These are phyloP conservation scores for Scolopax rusticola DNA, from an alignment of 2,797 vertebrate species.

Conservation along the genomic window DNA sequence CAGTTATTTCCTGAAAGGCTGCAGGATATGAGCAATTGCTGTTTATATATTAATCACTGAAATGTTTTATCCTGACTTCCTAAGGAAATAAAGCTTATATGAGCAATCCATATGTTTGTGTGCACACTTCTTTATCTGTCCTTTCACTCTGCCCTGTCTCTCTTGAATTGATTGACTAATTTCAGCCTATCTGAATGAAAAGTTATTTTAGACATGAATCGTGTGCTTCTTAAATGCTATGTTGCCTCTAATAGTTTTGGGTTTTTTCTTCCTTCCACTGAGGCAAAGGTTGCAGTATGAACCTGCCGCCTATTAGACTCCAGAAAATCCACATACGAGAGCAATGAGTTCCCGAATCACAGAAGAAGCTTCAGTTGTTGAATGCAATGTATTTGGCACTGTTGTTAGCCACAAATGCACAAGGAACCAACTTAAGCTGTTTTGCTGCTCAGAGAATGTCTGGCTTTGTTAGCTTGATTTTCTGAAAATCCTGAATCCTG, in stretches of 20 bases:
- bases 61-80: slow-evolving; percentile 48
- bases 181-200: neutral
- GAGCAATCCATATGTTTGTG: neutral
- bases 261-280: neutral
- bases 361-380: neutral
- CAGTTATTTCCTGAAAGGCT: slow-evolving; percentile 66
- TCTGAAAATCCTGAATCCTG: neutral
- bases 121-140: neutral
- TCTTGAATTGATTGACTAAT: neutral
- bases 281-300: neutral
- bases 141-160: neutral
- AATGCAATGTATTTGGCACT: neutral
- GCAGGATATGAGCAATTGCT: slow-evolving; percentile 59
- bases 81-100: slow-evolving; percentile 50
- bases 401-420: neutral
- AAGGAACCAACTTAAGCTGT: neutral
- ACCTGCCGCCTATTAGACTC: neutral
- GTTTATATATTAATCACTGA: slow-evolving; percentile 68
- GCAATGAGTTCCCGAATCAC: neutral
- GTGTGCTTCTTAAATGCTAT: neutral
- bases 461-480: neutral
- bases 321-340: neutral
- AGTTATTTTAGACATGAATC: neutral
- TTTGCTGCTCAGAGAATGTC: neutral
- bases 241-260: neutral